Conservation (phyloP, 2,888 invertebrate species). For the Prosopocoilus inquinatus region DNA sequence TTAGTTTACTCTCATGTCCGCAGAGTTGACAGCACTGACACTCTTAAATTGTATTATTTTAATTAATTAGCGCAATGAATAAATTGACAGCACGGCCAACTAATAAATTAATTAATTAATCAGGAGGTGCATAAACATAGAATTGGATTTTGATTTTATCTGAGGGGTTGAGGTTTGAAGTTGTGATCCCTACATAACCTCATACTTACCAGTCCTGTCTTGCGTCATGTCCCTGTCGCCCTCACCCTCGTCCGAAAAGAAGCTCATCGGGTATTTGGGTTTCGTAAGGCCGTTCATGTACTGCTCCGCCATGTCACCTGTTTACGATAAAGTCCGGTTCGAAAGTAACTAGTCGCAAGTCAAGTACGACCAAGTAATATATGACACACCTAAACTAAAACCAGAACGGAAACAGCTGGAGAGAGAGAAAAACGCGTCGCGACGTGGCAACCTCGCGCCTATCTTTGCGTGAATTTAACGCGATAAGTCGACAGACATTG, state of each 20-base stretch:
- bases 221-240: conserved; percentile 29
- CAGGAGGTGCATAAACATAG: no score
- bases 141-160: background rate
- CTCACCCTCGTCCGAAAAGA: conserved; percentile 38
- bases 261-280: conserved; percentile 33
- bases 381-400: background rate
- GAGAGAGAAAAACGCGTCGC: background rate
- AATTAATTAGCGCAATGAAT: no score
- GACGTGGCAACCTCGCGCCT: conserved; percentile 10
- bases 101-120: no score
- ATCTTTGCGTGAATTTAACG: background rate
- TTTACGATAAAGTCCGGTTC: background rate
- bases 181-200: conserved; percentile 16
- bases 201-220: conserved; percentile 40
- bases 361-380: background rate
- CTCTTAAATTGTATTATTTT: no score
- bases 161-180: background rate
- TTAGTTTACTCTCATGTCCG: no score
- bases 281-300: conserved; percentile 36
- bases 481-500: background rate
- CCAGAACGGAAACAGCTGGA: background rate
- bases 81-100: no score
- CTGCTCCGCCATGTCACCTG: conserved; percentile 31
- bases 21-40: no score
- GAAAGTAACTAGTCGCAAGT: background rate